Base-by-base conservation (phyloP, 37 sponge, comb jelly and placozoan genomes). In the Crambe crambe region DNA sequence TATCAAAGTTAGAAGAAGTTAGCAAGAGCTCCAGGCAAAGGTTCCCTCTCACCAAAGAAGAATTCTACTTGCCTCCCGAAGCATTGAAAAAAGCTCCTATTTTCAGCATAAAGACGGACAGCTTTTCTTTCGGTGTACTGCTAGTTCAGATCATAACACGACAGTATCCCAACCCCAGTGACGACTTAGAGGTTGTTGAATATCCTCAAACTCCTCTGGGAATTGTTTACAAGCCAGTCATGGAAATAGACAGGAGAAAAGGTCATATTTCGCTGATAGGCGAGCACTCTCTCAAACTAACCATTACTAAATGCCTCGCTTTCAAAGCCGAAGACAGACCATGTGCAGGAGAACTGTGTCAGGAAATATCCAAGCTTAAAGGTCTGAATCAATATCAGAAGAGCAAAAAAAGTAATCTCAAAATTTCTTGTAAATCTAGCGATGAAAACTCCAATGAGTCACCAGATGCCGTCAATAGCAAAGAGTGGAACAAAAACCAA, bases 61-160 rank as follows among this genome's bases (percentile, higher is more conserved):
- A 57, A 26, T 57, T 32, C 4, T 80, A 80, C 59, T 70, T 80
- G 81, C 72, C 81, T 35, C 81, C 81, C 5, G 81, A 80, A 31
- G 81, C 71, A 8, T 36, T 80, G 25, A 20, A 22, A 15, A 42
- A 56, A 10, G 41, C 37, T 21, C 72, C 81, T 38, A 59, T 40
- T 39, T 70, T 57, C 72, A 39, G 57, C 10, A 22, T 47, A 9
- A 70, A 40, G 29, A 1, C 51, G 0, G 81, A 80, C 42, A 23
- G 17, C 20, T 80, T 80, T 34, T 80, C 81, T 30, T 80, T 71
- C 35, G 81, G 81, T 56, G 72, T 56, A 21, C 38, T 71, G 17
- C 18, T 70, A 1, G 70, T 80, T 35, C 71, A 80, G 34, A 80
- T 80, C 23, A 23, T 80, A 32, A 70, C 71, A 34, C 58, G 62